Percentiles rank a stretch among this genome's conserved stretches.
These are phyloP conservation scores for Dromius quadrimaculatus DNA, from an alignment of 2,888 invertebrate genomes.

Conservation along the genomic window DNA sequence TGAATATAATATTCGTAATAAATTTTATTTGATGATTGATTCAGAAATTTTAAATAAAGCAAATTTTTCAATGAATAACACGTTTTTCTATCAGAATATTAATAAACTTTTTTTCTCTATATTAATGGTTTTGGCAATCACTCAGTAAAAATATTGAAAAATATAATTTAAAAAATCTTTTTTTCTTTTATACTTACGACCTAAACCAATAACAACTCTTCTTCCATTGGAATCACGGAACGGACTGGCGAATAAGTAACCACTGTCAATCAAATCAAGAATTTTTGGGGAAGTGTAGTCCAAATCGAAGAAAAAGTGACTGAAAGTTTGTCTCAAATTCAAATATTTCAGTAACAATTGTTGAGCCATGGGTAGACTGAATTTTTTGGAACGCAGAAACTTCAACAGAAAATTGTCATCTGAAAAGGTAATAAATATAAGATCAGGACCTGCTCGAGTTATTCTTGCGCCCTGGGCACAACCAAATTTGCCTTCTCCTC, in stretches of 20 bases:
- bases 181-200: conserved; percentile 67
- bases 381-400: conserved; percentile 83
- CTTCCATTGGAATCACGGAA: conserved; percentile 79
- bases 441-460: no score
- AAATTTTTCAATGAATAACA: no score
- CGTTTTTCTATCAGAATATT: no score
- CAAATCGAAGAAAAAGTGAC: conserved; percentile 73
- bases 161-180: no score
- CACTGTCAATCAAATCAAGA: conserved; percentile 75
- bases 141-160: no score
- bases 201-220: conserved; percentile 77
- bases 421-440: conserved; percentile 61
- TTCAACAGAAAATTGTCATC: conserved; percentile 81
- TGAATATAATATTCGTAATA: no score
- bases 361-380: conserved; percentile 83
- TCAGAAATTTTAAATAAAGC: no score
- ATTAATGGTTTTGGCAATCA: no score
- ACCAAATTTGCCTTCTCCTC: no score
- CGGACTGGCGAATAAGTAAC: conserved; percentile 82
- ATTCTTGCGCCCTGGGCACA: no score
- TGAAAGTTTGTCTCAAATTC: conserved; percentile 78
- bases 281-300: conserved; percentile 75
- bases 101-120: no score
- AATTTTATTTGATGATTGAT: no score
- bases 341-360: conserved; percentile 83